Base-by-base conservation (phyloP, 2,888 invertebrate species). In the Macrostomum cliftonense region DNA sequence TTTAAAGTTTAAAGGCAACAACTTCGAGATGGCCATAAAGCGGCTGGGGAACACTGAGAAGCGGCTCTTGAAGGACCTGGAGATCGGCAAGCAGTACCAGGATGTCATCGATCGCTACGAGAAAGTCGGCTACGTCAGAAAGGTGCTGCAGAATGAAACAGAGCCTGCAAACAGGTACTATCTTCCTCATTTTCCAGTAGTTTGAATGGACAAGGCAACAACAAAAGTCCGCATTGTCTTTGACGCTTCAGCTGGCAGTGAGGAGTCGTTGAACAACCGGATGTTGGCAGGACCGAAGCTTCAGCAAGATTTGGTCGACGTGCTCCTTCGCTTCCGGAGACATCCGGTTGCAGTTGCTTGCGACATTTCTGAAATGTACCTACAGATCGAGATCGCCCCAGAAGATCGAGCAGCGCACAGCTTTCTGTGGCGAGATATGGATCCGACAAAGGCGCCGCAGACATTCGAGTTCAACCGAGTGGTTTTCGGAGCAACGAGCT, bases 221-320 rank as follows among this genome's bases (percentile, higher is more conserved):
- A 51, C 51, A 20, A 51, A 51, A 38, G 42, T 42, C 14, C 39
- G 51, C n/a, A 46, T 55, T 4, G 55, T 58, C 2, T 57, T 55
- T 49, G 54, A 57, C 40, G 55, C 54, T 14, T 51, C 54, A 12
- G 54, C 53, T 7, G 52, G 46, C 38, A 28, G 43, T 43, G 11
- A 49, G 1, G 46, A 44, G 4, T 52, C 46, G 14, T 39, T 56
- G 12, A 54, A 53, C 48, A 53, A 55, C 39, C 17, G 38, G 9
- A 51, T 55, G 39, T 38, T 47, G n/a, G 48, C 40, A 37, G 55
- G 55, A 13, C 57, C 58, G 21, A 57, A 56, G 40, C 42, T 58
- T 5, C 55, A 57, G 42, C 44, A 45, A 20, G 53, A 55, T 11
- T 51, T 57, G 20, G 48, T 53, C 45, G 51, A 52, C 40, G 47